Evolutionary conservation across 2,113 vertebrate species (phyloP), one percentile per base, ranked within the genome.

Genomic region (Lampris incognitus): DNA sequence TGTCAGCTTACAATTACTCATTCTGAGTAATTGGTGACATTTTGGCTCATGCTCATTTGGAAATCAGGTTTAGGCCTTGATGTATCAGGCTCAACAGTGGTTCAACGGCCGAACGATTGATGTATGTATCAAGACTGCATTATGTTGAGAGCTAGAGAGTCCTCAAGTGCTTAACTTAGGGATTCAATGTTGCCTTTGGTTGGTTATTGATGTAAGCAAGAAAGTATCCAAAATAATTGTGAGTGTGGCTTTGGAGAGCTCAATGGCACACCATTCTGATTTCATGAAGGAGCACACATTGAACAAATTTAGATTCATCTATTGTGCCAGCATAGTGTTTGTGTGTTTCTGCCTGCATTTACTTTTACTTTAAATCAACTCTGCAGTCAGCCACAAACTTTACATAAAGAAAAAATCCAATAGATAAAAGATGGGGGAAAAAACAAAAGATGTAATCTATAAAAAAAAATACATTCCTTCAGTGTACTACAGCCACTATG

Each of bases 281-380:
- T 91, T 78, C 69, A 88, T 40, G 72, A 75, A 78, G 66, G 55
- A 78, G 82, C 90, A 89, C 91, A 92, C 82, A 89, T 84, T 93
- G 90, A 92, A 92, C 86, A 82, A 51, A 92, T 94, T 93, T 92
- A 89, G 85, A 84, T 80, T 74, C 69, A 68, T 83, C 82, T 70
- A 41, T 55, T 83, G 74, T 82, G 76, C 82, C 71, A 59, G 59
- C 78, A 82, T 24, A 24, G 24, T 24, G 24, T 24, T 24, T 24
- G 59, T 83, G 67, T 83, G 85, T 85, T 91, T 88, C 82, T 76
- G 71, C 88, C 87, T 82, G 66, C 76, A 83, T 85, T 85, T 86
- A 88, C 82, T 91, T 92, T 92, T 89, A 89, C 91, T 94, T 92
- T 89, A 76, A 91, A 88, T 91, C 72, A 37, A 42, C 75, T 78